Conservation (phyloP, 2,797 vertebrate species). For the Hirundo rustica region DNA sequence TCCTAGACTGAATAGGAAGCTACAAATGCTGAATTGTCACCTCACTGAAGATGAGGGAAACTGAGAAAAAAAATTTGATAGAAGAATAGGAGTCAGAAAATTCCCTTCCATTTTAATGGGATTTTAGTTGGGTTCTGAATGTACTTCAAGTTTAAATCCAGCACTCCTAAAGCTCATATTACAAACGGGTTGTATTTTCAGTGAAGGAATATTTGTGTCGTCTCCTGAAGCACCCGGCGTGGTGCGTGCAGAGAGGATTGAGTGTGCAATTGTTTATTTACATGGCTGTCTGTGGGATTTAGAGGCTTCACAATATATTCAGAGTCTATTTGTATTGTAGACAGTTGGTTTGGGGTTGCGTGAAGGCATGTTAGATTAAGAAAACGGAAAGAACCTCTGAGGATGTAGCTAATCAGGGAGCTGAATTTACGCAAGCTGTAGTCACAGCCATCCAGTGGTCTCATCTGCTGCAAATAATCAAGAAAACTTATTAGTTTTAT, state of each 20-base stretch:
- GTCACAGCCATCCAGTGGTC: background rate
- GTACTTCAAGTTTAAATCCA: background rate
- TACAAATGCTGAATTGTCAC: background rate
- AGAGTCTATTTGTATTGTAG: background rate
- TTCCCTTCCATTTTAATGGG: constrained; percentile 21
- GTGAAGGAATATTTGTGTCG: background rate
- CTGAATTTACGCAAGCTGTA: background rate
- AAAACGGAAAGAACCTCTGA: background rate
- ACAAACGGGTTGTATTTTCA: background rate
- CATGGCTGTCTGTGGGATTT: background rate
- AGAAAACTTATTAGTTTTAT: background rate
- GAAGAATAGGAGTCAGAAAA: background rate
- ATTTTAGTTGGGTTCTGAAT: background rate
- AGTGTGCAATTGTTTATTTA: background rate
- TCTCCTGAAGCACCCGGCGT: background rate
- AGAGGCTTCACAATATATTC: background rate
- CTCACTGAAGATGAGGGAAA: background rate
- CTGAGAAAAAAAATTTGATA: background rate
- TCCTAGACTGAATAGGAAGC: background rate
- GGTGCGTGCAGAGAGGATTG: background rate
- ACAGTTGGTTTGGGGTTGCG: background rate
- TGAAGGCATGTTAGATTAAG: background rate
- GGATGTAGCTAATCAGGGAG: background rate
- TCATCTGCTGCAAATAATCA: background rate
- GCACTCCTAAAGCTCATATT: background rate